Conservation (phyloP, 2,888 invertebrate species). For the Acanthosepion lycidas region DNA sequence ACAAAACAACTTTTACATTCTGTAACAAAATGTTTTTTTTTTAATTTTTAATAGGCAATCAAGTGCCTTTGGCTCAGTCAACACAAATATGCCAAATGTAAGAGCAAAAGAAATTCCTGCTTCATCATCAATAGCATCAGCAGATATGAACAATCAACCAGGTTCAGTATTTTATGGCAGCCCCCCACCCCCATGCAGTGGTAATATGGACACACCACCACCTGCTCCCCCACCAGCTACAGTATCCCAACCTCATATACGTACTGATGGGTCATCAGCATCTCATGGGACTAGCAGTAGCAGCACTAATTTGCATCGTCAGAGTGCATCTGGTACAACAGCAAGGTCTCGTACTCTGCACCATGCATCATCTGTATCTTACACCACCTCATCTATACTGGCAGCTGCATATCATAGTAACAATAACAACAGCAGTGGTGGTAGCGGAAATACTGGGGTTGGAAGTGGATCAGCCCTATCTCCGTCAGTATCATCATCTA, state of each 20-base stretch:
- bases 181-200: conserved; percentile 42
- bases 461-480: too few species aligned
- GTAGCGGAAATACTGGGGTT: too few species aligned
- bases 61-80: conserved; percentile 36
- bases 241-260: conserved; percentile 18
- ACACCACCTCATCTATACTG: conserved; percentile 46
- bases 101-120: conserved; percentile 24
- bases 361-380: conserved; percentile 46
- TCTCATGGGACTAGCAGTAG: conserved; percentile 41
- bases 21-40: too few species aligned
- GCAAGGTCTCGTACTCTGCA: conserved; percentile 42
- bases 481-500: conserved; percentile 44
- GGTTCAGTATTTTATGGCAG: conserved; percentile 46
- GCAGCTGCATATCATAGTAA: conserved; percentile 24
- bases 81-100: too few species aligned
- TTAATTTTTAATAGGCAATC: conserved; percentile 40
- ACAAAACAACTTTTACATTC: too few species aligned
- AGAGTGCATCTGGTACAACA: conserved; percentile 37
- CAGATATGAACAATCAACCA: conserved; percentile 53
- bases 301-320: conserved; percentile 46
- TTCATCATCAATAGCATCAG: conserved; percentile 51
- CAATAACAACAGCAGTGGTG: background rate
- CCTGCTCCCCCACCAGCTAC: conserved; percentile 45
- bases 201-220: conserved; percentile 43
- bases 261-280: conserved; percentile 25